These are phyloP conservation scores for Drosophila rhopaloa DNA, from an alignment of 1,140 invertebrate species.

Conservation along the genomic window DNA sequence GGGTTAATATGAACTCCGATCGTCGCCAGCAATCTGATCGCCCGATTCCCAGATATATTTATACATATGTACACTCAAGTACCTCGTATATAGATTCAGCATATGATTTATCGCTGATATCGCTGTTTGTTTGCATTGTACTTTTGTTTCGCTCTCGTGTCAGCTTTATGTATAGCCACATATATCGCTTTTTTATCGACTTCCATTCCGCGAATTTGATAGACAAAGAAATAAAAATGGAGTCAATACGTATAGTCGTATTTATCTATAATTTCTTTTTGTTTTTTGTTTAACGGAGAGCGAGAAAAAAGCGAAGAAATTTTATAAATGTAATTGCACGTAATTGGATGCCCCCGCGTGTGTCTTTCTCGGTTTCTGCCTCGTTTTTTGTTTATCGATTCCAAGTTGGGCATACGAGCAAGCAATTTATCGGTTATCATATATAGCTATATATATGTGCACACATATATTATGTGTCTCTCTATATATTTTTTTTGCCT, in stretches of 20 bases:
- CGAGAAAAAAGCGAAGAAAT: slow-evolving; percentile 21
- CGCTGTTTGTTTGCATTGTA: slow-evolving; percentile 48
- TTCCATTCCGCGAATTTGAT: slow-evolving; percentile 41
- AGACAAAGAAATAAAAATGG: slow-evolving; percentile 50
- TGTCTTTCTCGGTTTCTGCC: slow-evolving; percentile 29
- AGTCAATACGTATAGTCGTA: slow-evolving; percentile 13
- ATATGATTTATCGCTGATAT: slow-evolving; percentile 53
- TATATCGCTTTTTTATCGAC: slow-evolving; percentile 48
- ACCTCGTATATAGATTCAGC: slow-evolving; percentile 17
- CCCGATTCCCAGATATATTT: background rate
- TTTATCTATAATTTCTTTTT: slow-evolving; percentile 40
- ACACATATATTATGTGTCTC: slow-evolving; percentile 5
- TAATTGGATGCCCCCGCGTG: slow-evolving; percentile 38
- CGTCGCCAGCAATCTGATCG: slow-evolving; percentile 17
- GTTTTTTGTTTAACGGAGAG: slow-evolving; percentile 24
- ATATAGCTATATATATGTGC: background rate
- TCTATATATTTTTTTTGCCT: slow-evolving; percentile 7
- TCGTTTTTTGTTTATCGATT: slow-evolving; percentile 42
- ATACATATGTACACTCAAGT: background rate
- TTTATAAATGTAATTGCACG: slow-evolving; percentile 50
- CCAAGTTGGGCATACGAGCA: slow-evolving; percentile 8
- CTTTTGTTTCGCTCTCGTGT: slow-evolving; percentile 40
- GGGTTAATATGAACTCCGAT: slow-evolving; percentile 3
- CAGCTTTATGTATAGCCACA: slow-evolving; percentile 17
- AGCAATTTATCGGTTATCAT: slow-evolving; percentile 17